Conservation (phyloP, 2,797 vertebrate genomes). For the Periophthalmus magnuspinnatus region DNA sequence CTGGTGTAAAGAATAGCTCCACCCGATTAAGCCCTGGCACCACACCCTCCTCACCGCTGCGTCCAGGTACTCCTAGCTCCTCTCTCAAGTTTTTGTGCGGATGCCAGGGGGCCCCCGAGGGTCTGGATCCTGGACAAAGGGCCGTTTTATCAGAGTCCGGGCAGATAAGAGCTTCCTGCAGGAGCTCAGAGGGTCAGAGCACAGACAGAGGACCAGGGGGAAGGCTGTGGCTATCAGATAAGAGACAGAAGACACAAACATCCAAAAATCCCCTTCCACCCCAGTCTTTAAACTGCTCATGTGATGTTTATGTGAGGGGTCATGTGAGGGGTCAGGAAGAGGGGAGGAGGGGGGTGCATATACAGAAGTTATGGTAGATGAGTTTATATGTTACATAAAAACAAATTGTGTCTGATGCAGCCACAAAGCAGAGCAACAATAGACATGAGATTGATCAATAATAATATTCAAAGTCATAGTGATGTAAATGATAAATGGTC, state of each 20-base stretch:
- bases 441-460: too few species aligned
- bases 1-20: neutral
- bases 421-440: too few species aligned
- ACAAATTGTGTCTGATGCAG: too few species aligned
- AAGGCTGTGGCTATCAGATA: neutral
- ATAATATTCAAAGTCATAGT: too few species aligned
- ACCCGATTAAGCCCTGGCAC: neutral
- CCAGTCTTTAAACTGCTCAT: neutral
- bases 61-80: neutral
- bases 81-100: neutral
- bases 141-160: neutral
- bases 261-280: neutral
- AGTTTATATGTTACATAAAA: neutral
- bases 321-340: neutral
- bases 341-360: neutral
- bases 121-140: neutral
- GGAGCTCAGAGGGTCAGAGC: neutral
- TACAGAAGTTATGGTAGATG: neutral
- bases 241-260: neutral
- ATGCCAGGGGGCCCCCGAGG: neutral
- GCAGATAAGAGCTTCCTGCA: constrained; percentile 4
- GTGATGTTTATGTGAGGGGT: neutral
- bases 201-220: neutral
- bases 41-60: neutral
- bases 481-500: too few species aligned